Evolutionary conservation across 1,140 invertebrate genomes (phyloP), one percentile per base, ranked within the genome.

Genomic region (Drosophila micromelanica): DNA sequence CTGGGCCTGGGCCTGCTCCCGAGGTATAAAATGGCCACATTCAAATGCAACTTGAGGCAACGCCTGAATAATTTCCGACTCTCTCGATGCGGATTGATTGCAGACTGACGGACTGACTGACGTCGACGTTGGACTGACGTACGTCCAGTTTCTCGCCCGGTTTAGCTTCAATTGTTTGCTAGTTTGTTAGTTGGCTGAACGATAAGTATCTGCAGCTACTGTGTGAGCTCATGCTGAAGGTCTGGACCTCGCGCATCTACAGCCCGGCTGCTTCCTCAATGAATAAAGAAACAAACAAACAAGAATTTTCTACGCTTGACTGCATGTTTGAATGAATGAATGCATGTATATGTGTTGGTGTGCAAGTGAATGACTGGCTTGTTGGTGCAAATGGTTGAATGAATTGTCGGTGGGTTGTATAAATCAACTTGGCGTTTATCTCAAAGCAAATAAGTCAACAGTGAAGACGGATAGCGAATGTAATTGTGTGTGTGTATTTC

Each of bases 371-470:
- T 75, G 78, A 65, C 30, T 48, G 64, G 46, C 15, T 59, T 60
- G 61, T 52, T 76, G 76, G 78, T 86, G 84, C 82, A 82, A 86
- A 86, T 86, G 82, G 82, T 72, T 86, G 82, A 86, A 86, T 86
- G 82, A 86, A 86, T 86, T 86, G 82, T 87, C 82, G 82, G 82
- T 89, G 84, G 78, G 84, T 82, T 87, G 76, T 89, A 87, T 87
- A 87, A 87, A 87, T 87, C 82, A 87, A 87, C 82, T 89, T 87
- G 76, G 84, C 82, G 84, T 87, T 87, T 87, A 87, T 87, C 82
- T 89, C 84, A 82, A 87, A 87, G 82, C 82, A 87, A 87, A 89
- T 87, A 87, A 87, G 84, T 87, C 84, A 87, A 89, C 78, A 82
- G 84, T 82, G 78, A 78, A 87, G 84, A 87, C 78, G 84, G 78